Percentiles rank a stretch among this genome's conserved stretches.
phyloP scores from a whole-genome alignment of 1,140 invertebrate genomes.

The Mercenaria mercenaria region DNA sequence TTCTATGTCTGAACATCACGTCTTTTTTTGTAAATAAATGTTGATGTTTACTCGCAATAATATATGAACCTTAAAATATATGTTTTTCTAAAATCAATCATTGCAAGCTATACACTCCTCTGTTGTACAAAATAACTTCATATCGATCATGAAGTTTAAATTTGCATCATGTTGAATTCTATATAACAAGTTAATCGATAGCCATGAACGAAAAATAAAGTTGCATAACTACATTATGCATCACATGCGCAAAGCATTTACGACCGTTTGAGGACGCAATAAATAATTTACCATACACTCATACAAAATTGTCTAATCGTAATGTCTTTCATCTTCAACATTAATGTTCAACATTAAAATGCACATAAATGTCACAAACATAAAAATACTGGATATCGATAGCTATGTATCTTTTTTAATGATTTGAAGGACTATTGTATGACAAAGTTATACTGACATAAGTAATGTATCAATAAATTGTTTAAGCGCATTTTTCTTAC shows the following conservation, averaged over 20 bases:
- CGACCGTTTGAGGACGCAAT: not conserved
- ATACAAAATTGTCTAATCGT: not conserved
- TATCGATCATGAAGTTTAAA: too few species aligned
- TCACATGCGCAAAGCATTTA: not conserved
- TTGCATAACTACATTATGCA: constrained; percentile 6
- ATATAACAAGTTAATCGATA: not conserved
- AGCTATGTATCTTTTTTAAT: not conserved
- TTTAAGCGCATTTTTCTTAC: too few species aligned
- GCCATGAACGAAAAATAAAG: not conserved
- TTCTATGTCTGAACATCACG: too few species aligned
- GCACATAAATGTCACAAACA: not conserved
- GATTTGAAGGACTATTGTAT: not conserved
- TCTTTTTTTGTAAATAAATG: too few species aligned
- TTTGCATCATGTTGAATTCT: too few species aligned
- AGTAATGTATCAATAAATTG: not conserved
- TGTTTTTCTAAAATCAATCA: too few species aligned
- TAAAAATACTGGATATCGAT: not conserved
- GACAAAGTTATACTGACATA: not conserved
- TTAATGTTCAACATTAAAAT: not conserved
- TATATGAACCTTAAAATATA: too few species aligned
- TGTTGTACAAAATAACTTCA: too few species aligned
- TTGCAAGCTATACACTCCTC: too few species aligned
- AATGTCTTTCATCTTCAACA: not conserved
- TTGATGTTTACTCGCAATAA: too few species aligned
- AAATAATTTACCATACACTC: not conserved